These are phyloP conservation scores for Eugnorisma glareosa DNA, from an alignment of 2,888 invertebrate species.

Conservation along the genomic window DNA sequence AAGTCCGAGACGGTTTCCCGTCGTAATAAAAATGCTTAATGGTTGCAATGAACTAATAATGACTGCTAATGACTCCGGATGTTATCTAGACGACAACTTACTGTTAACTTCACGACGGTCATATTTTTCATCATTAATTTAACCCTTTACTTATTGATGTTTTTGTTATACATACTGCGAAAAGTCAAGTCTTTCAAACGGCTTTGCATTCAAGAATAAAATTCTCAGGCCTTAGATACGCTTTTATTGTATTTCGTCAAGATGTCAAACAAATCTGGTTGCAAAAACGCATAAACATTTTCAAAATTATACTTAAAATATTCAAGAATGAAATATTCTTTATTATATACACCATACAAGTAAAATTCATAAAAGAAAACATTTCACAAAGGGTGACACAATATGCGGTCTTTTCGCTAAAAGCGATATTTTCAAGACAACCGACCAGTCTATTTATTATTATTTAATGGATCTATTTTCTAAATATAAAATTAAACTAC, in stretches of 20 bases:
- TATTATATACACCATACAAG: neutral
- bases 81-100: conserved; percentile 24
- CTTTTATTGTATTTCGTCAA: neutral
- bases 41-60: conserved; percentile 38
- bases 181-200: neutral
- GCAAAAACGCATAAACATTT: neutral
- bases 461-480: neutral
- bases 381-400: neutral
- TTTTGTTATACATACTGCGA: neutral
- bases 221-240: neutral
- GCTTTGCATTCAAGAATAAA: neutral
- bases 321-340: neutral
- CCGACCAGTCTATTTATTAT: neutral
- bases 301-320: neutral
- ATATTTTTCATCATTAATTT: conserved; percentile 13
- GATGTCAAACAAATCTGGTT: neutral
- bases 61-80: conserved; percentile 26
- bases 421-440: neutral
- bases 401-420: neutral
- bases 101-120: conserved; percentile 7
- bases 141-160: neutral
- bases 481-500: neutral
- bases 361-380: neutral
- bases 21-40: conserved; percentile 35
- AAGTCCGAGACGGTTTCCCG: conserved; percentile 9